Conservation (phyloP, 2,888 invertebrate species). For the Hermaeophaga mercurialis region DNA sequence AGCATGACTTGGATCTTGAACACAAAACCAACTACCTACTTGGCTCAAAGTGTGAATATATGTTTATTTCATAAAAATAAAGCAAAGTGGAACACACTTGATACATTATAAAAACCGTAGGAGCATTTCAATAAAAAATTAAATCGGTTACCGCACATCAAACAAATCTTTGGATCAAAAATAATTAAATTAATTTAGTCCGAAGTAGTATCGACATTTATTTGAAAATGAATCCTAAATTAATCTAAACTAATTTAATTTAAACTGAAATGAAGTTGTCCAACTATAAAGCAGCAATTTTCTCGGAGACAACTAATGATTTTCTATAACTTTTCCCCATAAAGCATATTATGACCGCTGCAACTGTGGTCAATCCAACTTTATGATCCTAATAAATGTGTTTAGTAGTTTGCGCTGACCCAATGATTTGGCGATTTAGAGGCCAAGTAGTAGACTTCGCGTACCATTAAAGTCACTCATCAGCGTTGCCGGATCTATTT, state of each 20-base stretch:
- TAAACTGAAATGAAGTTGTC: slow-evolving; percentile 7
- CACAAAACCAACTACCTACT: slow-evolving; percentile 2
- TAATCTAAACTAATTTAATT: background rate
- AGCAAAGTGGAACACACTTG: slow-evolving; percentile 4
- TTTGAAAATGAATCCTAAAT: background rate
- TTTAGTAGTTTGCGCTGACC: slow-evolving; percentile 30
- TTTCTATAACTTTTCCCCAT: slow-evolving; percentile 28
- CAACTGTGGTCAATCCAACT: slow-evolving; percentile 29
- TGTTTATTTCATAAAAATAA: slow-evolving; percentile 15
- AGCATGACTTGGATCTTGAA: slow-evolving; percentile 15
- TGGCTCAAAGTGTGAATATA: slow-evolving; percentile 19
- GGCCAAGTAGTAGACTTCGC: slow-evolving; percentile 18
- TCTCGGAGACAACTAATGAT: slow-evolving; percentile 20
- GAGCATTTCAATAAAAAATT: no score
- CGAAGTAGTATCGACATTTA: no score
- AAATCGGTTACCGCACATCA: no score
- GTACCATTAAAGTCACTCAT: slow-evolving; percentile 13
- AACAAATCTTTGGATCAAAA: no score
- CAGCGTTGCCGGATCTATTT: slow-evolving; percentile 20
- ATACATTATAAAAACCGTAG: slow-evolving; percentile 8
- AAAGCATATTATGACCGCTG: slow-evolving; percentile 22
- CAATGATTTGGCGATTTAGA: slow-evolving; percentile 26
- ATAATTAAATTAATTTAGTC: no score
- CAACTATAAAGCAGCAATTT: slow-evolving; percentile 17
- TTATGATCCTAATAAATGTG: slow-evolving; percentile 30